Evolutionary conservation across 2,888 invertebrate species (phyloP).

Genomic region (Metacarcinus magister): DNA sequence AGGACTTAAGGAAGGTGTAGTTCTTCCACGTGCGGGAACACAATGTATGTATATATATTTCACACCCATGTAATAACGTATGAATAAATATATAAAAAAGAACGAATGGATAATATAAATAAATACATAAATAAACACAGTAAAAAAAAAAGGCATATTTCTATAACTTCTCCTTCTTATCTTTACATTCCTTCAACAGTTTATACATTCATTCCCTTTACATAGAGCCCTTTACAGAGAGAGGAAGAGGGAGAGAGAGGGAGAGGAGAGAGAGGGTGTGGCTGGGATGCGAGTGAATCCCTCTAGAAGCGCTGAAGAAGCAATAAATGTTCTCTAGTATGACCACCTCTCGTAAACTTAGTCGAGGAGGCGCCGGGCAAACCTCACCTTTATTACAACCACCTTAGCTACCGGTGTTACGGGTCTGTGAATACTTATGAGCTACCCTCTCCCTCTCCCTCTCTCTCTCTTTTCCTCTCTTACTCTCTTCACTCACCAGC

Average conservation of each 20-base stretch:
- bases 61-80: too few species aligned
- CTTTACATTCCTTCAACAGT: neutral
- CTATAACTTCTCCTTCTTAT: neutral
- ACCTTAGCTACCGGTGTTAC: neutral
- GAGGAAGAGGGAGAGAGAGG: neutral
- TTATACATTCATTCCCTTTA: neutral
- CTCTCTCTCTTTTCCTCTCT: neutral
- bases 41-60: too few species aligned
- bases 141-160: too few species aligned
- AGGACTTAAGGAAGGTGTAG: too few species aligned
- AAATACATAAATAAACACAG: neutral
- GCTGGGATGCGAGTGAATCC: neutral
- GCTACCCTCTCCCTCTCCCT: neutral
- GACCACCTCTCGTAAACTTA: neutral
- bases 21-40: too few species aligned
- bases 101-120: neutral
- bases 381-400: neutral
- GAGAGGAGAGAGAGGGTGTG: neutral
- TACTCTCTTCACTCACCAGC: neutral
- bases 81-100: neutral
- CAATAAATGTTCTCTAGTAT: neutral
- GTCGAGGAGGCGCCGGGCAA: neutral
- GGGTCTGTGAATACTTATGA: conserved; percentile 10
- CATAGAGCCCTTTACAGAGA: too few species aligned
- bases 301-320: conserved; percentile 12